Base-by-base conservation (phyloP, 2,888 invertebrate species). In the Catocala fraxini region DNA sequence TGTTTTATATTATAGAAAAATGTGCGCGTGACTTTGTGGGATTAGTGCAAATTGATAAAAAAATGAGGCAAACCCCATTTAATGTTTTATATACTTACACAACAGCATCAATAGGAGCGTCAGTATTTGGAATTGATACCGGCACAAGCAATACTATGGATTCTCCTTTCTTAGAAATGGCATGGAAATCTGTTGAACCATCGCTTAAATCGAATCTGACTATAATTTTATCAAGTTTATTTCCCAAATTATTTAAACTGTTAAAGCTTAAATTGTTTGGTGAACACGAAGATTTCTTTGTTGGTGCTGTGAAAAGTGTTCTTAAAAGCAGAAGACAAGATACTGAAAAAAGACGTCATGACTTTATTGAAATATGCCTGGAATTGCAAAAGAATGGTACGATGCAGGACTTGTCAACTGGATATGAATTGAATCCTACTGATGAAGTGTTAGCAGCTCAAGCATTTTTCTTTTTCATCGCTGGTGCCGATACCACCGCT, bases 391-490 rank as follows among this genome's bases (percentile, higher is more conserved):
- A 81, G 2, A 73, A 83, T 47, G 90, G 88, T 6, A 59, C 74
- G 0, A 82, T 90, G 79, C 77, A 70, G n/a, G 91, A 91, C 41
- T 45, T 54, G 0, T 51, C 62, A 0, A 88, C 88, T 1, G 85
- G 84, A 0, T 89, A 79, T 59, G 77, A 87, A 57, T 42, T 90
- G 7, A 74, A 83, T 4, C 84, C 87, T 0, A 84, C 88, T 5
- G 88, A 86, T 52, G 88, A 89, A 73, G 12, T 91, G 0, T 46
- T 93, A 34, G 89, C 91, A 3, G 90, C 92, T 1, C 93, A 94
- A 71, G 90, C 91, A 0, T 91, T 94, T 56, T 88, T 93, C 66
- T 94, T 94, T 62, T 93, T 93, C 43, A 62, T 92, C 41, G 94
- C 92, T 41, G 94, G 94, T 0, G 86, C 89, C 4, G 94, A 94